Conservation (phyloP, 2,113 vertebrate genomes). For the Picathartes gymnocephalus region DNA sequence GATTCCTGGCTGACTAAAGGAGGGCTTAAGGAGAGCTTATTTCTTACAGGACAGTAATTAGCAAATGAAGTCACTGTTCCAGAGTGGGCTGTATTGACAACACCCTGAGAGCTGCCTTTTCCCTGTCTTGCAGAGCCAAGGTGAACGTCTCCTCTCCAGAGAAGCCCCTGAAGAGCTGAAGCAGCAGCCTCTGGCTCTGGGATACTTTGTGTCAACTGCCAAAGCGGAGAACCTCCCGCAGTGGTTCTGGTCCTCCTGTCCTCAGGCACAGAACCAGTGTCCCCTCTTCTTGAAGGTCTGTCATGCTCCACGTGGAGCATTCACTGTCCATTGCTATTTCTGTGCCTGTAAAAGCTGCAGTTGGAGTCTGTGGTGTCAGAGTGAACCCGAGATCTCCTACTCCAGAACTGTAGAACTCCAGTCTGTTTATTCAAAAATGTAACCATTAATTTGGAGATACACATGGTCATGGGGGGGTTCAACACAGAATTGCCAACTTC, state of each 20-base stretch:
- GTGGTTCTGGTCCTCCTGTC: conserved; percentile 98
- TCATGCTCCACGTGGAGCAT: neutral
- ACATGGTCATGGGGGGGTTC: accelerated
- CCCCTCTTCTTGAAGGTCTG: conserved; percentile 96
- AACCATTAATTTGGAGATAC: neutral
- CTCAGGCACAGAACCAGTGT: conserved; percentile 95
- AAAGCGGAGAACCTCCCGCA: conserved; percentile 92
- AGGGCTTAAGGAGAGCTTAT: neutral
- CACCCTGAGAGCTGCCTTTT: neutral
- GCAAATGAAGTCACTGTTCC: neutral
- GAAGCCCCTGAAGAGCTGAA: conserved; percentile 95
- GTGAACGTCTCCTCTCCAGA: conserved; percentile 90
- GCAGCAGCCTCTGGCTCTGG: conserved; percentile 95
- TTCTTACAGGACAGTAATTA: neutral
- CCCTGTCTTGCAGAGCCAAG: conserved; percentile 81
- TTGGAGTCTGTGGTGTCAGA: neutral
- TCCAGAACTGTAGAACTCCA: neutral
- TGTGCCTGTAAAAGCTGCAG: neutral
- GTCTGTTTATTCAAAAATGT: neutral
- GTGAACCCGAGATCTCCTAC: neutral
- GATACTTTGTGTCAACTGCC: conserved; percentile 97
- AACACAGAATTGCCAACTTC: accelerated
- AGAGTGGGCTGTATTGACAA: neutral
- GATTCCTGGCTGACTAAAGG: neutral
- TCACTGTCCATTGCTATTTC: neutral